A percentile compares a stretch with the other conserved stretches of the same genome.
Evolutionary conservation across 2,113 vertebrate genomes (phyloP).

Genomic region (Illadopsis cleaveri): DNA sequence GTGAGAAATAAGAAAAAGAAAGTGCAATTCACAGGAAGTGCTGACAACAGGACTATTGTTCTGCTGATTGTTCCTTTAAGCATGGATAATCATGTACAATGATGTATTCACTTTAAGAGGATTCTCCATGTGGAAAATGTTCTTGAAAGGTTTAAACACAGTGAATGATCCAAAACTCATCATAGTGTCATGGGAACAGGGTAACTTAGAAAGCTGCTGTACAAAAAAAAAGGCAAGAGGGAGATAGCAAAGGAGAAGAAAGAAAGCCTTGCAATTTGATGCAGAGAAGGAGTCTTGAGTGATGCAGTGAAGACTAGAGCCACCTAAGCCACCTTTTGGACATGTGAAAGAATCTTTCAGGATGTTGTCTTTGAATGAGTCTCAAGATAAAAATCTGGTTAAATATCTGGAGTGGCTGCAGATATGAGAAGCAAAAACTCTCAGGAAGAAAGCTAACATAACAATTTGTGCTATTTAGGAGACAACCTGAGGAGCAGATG

Average conservation of each 20-base stretch:
- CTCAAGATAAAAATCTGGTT: not conserved
- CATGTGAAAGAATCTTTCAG: not conserved
- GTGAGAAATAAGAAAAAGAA: not conserved
- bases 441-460: not conserved
- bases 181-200: not conserved
- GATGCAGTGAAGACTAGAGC: not conserved
- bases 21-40: not conserved
- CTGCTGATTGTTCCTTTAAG: conserved; percentile 55
- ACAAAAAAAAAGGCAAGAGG: not conserved
- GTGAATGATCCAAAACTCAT: conserved; percentile 59
- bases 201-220: not conserved
- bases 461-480: not conserved
- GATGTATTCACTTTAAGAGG: conserved; percentile 52
- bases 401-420: not conserved
- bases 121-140: conserved; percentile 67
- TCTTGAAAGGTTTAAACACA: conserved; percentile 64
- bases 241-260: not conserved
- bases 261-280: not conserved
- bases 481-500: not conserved
- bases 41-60: conserved; percentile 41
- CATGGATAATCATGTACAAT: conserved; percentile 63
- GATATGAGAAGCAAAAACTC: not conserved
- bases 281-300: not conserved
- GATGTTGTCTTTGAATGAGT: not conserved
- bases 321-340: not conserved